Evolutionary conservation across 2,888 invertebrate genomes (phyloP).

Genomic region (Sicus ferrugineus): DNA sequence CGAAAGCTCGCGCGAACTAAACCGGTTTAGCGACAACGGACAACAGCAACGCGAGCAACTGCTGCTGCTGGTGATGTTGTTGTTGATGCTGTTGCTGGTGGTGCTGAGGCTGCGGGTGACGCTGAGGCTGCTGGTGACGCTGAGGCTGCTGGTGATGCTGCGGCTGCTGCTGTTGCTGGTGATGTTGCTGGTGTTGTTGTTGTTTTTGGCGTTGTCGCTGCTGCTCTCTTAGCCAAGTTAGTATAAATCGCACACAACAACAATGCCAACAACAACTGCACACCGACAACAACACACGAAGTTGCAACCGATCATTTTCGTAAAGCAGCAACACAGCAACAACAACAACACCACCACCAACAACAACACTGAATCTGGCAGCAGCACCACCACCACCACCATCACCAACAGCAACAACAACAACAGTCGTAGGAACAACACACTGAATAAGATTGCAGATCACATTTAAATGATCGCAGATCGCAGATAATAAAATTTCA

Average conservation of each 20-base stretch:
- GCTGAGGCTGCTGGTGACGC: background rate
- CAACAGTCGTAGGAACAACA: background rate
- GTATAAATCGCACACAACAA: constrained; percentile 3
- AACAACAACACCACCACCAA: constrained; percentile 6
- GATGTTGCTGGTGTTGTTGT: background rate
- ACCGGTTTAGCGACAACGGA: constrained; percentile 36
- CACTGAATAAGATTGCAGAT: background rate
- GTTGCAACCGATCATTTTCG: background rate
- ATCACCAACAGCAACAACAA: background rate
- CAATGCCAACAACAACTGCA: background rate
- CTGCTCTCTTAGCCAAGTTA: background rate
- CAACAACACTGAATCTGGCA: constrained; percentile 13
- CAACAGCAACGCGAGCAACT: constrained; percentile 1
- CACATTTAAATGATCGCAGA: background rate
- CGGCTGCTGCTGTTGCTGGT: background rate
- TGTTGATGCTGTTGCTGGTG: background rate
- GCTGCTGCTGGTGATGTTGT: background rate
- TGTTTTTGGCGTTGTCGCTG: background rate
- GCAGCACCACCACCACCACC: constrained; percentile 5
- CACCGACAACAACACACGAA: background rate
- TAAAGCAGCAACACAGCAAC: background rate
- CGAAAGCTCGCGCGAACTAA: constrained; percentile 29
- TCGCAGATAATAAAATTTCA: background rate
- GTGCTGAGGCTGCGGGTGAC: too few species aligned
- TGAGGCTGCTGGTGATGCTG: background rate